Percentiles rank a stretch among this genome's conserved stretches.
These are phyloP conservation scores for Agelastica alni DNA, from an alignment of 2,888 invertebrate genomes.

Conservation along the genomic window DNA sequence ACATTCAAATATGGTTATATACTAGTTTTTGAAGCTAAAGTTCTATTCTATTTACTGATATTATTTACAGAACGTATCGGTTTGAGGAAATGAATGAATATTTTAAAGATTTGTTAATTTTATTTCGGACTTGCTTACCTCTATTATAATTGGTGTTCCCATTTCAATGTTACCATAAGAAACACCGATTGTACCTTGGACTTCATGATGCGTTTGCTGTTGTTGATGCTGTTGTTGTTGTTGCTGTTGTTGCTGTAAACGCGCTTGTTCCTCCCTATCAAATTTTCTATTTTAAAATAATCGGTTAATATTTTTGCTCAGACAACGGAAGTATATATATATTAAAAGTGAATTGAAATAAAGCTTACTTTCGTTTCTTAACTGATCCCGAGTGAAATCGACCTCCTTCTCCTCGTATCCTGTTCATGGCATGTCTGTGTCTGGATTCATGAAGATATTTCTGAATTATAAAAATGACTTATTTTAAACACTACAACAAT, in stretches of 20 bases:
- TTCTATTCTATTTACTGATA: too few species aligned
- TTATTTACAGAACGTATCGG: neutral
- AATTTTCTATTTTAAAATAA: neutral
- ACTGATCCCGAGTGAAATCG: constrained; percentile 82
- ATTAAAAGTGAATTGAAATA: too few species aligned
- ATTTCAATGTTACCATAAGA: constrained; percentile 50
- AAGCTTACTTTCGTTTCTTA: constrained; percentile 51
- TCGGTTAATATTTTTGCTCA: neutral
- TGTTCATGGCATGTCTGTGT: constrained; percentile 96
- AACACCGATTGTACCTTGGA: constrained; percentile 50
- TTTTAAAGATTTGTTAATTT: neutral
- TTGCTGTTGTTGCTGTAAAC: constrained; percentile 42
- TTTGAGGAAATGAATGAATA: neutral
- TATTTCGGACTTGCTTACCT: constrained; percentile 49
- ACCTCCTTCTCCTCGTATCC: constrained; percentile 95
- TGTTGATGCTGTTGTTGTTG: constrained; percentile 45
- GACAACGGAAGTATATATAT: neutral
- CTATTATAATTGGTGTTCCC: constrained; percentile 53
- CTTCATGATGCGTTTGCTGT: constrained; percentile 45
- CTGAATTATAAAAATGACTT: constrained; percentile 57
- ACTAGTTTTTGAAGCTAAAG: too few species aligned
- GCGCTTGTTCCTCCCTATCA: constrained; percentile 30
- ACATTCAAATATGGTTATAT: too few species aligned
- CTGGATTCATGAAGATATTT: constrained; percentile 99
- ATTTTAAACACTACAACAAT: neutral